phyloP scores from a whole-genome alignment of 1,140 invertebrate genomes.

The Bradysia coprophila region DNA sequence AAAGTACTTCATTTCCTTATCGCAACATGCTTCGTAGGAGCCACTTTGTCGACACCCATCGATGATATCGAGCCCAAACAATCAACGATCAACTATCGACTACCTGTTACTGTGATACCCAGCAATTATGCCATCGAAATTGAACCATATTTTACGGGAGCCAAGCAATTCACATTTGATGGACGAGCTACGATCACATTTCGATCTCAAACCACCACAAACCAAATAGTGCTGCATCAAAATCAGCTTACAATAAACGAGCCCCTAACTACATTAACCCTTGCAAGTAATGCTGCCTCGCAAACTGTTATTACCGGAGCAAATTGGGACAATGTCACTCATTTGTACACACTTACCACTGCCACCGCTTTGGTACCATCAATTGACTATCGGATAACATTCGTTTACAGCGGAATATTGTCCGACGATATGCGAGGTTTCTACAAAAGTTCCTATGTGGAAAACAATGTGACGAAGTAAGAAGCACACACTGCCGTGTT shows the following conservation, averaged over 20 bases:
- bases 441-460: slow-evolving; percentile 55
- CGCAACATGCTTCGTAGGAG: no score
- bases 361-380: slow-evolving; percentile 12
- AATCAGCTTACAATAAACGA: slow-evolving; percentile 19
- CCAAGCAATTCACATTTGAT: slow-evolving; percentile 34
- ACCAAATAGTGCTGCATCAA: slow-evolving; percentile 37
- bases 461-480: slow-evolving; percentile 23
- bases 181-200: slow-evolving; percentile 36
- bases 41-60: background rate
- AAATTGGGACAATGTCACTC: slow-evolving; percentile 11
- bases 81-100: slow-evolving; percentile 24
- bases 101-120: slow-evolving; percentile 38
- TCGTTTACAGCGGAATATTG: slow-evolving; percentile 31
- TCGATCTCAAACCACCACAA: slow-evolving; percentile 10
- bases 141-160: slow-evolving; percentile 30
- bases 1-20: no score
- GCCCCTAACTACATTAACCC: slow-evolving; percentile 7
- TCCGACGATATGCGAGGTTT: slow-evolving; percentile 50
- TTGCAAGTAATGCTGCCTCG: slow-evolving; percentile 10
- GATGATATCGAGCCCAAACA: background rate
- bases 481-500: slow-evolving; percentile 5
- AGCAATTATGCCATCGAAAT: slow-evolving; percentile 41
- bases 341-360: slow-evolving; percentile 19
- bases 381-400: slow-evolving; percentile 23
- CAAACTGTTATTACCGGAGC: no score